phyloP scores from a whole-genome alignment of 2,888 invertebrate genomes.

The Morinoia aosen region DNA sequence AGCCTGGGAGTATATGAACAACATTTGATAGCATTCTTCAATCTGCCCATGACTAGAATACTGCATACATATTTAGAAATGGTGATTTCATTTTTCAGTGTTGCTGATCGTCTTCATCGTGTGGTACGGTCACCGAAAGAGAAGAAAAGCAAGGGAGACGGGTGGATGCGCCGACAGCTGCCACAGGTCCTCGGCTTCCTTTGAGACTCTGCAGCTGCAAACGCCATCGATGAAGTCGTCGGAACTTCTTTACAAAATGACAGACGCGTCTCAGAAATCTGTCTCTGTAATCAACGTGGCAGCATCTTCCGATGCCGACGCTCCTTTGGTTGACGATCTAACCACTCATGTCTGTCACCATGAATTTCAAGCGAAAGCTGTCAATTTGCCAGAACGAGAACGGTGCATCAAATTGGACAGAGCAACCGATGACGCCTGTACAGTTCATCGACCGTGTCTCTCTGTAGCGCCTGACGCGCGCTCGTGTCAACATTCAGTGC shows the following conservation, averaged over 20 bases:
- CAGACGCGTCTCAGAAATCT: not conserved
- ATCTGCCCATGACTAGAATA: not conserved
- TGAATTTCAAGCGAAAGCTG: not conserved
- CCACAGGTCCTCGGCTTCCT: conserved; percentile 24
- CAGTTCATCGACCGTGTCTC: conserved; percentile 25
- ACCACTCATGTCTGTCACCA: not conserved
- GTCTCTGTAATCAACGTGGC: conserved; percentile 36
- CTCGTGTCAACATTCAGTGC: conserved; percentile 32
- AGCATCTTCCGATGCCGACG: conserved; percentile 24
- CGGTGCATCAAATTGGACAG: conserved; percentile 25
- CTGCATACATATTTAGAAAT: not conserved
- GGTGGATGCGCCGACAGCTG: not conserved
- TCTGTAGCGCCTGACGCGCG: not conserved
- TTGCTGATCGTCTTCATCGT: not conserved
- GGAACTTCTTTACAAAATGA: conserved; percentile 10
- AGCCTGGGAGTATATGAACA: not conserved
- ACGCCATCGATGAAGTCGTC: conserved; percentile 31
- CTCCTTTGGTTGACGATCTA: not conserved
- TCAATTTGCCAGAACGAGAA: conserved; percentile 40
- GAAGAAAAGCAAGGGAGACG: not conserved
- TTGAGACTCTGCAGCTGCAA: conserved; percentile 29
- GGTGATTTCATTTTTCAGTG: not conserved
- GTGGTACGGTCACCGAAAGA: not conserved
- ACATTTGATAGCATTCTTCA: not conserved
- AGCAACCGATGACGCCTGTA: conserved; percentile 8